Conservation (phyloP, 2,888 invertebrate genomes). For the Acleris cristana region DNA sequence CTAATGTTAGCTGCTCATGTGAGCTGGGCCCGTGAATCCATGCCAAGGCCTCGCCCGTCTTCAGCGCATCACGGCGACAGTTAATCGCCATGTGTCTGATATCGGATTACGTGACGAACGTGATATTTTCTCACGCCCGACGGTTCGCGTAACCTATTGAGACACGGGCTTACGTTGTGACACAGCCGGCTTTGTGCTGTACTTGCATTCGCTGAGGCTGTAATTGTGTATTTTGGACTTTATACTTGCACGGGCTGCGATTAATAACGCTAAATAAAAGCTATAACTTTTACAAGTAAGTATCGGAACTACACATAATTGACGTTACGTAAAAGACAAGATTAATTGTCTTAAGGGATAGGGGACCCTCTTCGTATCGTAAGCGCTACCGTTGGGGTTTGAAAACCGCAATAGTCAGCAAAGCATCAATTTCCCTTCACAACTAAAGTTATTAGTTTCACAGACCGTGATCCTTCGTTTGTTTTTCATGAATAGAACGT, state of each 20-base stretch:
- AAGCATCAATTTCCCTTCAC: slow-evolving; percentile 1
- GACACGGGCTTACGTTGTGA: slow-evolving; percentile 29
- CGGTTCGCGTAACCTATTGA: slow-evolving; percentile 34
- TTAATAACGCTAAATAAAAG: too few species aligned
- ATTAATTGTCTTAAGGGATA: neutral
- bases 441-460: slow-evolving; percentile 8
- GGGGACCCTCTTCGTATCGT: neutral
- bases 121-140: slow-evolving; percentile 38
- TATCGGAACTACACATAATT: too few species aligned
- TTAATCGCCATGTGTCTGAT: slow-evolving; percentile 35
- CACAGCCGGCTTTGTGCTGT: slow-evolving; percentile 11
- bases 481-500: neutral
- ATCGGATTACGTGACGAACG: slow-evolving; percentile 39
- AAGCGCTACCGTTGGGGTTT: neutral
- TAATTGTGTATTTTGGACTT: slow-evolving; percentile 11
- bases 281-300: too few species aligned
- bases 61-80: slow-evolving; percentile 24
- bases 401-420: slow-evolving; percentile 2
- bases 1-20: too few species aligned
- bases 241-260: neutral
- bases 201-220: slow-evolving; percentile 10
- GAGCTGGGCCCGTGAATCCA: slow-evolving; percentile 13
- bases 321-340: too few species aligned
- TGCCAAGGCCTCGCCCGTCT: slow-evolving; percentile 25
- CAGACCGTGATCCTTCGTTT: neutral